phyloP scores from a whole-genome alignment of 2,113 vertebrate genomes.

The Paracanthobrama guichenoti region DNA sequence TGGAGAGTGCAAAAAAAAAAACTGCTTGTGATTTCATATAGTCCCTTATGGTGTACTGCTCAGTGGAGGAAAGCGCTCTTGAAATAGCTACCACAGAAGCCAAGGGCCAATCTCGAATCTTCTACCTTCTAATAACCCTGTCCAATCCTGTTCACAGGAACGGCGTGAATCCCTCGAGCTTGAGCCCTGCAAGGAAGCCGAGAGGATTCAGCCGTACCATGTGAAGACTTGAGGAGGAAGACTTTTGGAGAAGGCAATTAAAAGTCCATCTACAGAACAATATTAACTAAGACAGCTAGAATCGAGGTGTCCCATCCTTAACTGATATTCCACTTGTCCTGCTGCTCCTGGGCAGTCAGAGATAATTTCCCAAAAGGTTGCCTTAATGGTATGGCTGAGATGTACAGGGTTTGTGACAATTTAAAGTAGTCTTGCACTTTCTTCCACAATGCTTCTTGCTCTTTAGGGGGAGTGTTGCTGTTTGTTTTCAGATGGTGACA shows the following conservation, averaged over 20 bases:
- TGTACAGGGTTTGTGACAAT: slow-evolving; percentile 49
- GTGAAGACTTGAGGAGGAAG: slow-evolving; percentile 15
- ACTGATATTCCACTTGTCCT: slow-evolving; percentile 48
- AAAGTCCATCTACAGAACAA: slow-evolving; percentile 48
- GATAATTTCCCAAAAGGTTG: slow-evolving; percentile 59
- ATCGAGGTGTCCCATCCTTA: slow-evolving; percentile 44
- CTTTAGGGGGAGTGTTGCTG: slow-evolving; percentile 1
- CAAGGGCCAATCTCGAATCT: slow-evolving; percentile 33
- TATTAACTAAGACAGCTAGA: slow-evolving; percentile 50
- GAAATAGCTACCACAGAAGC: slow-evolving; percentile 25
- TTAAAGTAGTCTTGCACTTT: slow-evolving; percentile 44
- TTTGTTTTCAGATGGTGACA: slow-evolving; percentile 37
- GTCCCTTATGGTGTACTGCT: slow-evolving; percentile 6
- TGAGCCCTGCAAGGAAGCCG: slow-evolving; percentile 3
- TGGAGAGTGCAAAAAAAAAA: slow-evolving; percentile 30
- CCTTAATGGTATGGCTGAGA: slow-evolving; percentile 49
- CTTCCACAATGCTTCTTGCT: slow-evolving; percentile 3
- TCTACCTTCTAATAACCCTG: slow-evolving; percentile 45
- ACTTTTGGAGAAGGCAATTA: slow-evolving; percentile 50
- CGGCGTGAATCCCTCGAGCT: slow-evolving; percentile 36
- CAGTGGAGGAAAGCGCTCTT: slow-evolving; percentile 1
- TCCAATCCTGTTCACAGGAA: slow-evolving; percentile 37
- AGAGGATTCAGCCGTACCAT: slow-evolving; percentile 15
- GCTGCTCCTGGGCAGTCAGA: slow-evolving; percentile 53
- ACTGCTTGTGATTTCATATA: slow-evolving; percentile 30